Percentiles rank a stretch among this genome's conserved stretches.
phyloP scores from a whole-genome alignment of 2,113 vertebrate species.

The Ptychochromis oligacanthus region DNA sequence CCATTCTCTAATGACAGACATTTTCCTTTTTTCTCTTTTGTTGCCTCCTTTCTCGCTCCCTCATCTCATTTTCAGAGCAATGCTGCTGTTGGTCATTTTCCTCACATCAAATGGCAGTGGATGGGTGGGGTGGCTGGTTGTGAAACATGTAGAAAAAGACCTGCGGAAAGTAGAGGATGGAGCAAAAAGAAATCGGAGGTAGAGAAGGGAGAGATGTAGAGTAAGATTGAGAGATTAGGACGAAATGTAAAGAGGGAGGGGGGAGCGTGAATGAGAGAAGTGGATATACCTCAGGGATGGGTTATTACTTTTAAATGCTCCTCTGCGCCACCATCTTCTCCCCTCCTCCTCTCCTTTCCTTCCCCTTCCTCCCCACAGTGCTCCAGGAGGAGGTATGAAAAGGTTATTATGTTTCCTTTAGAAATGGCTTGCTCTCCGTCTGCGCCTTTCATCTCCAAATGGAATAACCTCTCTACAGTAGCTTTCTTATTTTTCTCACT shows the following conservation, averaged over 20 bases:
- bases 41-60: background rate
- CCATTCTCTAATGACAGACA: conserved; percentile 51
- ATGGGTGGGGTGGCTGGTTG: background rate
- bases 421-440: conserved; percentile 69
- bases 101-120: conserved; percentile 31
- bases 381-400: conserved; percentile 73
- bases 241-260: conserved; percentile 55
- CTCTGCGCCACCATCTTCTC: conserved; percentile 35
- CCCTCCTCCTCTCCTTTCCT: background rate
- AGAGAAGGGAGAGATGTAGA: background rate
- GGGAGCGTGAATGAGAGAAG: conserved; percentile 10
- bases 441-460: conserved; percentile 75
- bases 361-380: conserved; percentile 36
- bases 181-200: background rate
- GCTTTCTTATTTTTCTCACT: conserved; percentile 42
- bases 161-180: background rate
- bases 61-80: conserved; percentile 9
- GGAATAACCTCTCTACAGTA: conserved; percentile 67
- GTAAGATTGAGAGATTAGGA: conserved; percentile 62
- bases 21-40: conserved; percentile 21
- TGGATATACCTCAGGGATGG: conserved; percentile 64
- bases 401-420: conserved; percentile 80
- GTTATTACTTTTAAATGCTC: conserved; percentile 78
- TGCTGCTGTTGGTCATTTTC: conserved; percentile 34
- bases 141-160: conserved; percentile 1